These are phyloP conservation scores for Venustaconcha ellipsiformis DNA, from an alignment of 1,140 invertebrate species.

Conservation along the genomic window DNA sequence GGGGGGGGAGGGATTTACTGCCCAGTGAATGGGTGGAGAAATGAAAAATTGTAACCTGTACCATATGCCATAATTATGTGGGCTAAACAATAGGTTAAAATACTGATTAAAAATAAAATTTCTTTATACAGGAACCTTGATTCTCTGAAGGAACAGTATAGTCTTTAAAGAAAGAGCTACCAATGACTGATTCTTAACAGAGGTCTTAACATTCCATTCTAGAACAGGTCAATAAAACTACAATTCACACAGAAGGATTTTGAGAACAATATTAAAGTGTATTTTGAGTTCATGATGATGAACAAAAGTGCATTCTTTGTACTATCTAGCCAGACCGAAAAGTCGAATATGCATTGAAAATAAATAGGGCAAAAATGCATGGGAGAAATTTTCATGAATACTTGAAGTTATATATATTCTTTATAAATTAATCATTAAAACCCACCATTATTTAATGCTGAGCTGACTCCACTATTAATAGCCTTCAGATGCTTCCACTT, in stretches of 20 bases:
- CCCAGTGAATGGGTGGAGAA: too few relatives aligned
- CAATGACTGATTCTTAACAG: too few relatives aligned
- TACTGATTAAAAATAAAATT: too few relatives aligned
- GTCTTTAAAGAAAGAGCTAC: too few relatives aligned
- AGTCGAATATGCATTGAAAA: not conserved
- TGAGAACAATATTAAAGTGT: not conserved
- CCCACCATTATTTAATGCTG: conserved; percentile 64
- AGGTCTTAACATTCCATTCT: too few relatives aligned
- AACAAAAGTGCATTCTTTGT: not conserved
- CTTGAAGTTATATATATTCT: not conserved
- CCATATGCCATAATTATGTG: too few relatives aligned
- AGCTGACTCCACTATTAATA: conserved; percentile 70
- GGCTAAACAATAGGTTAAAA: too few relatives aligned
- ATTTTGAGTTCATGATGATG: not conserved
- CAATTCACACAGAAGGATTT: not conserved
- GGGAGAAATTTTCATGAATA: not conserved
- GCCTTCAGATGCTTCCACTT: conserved; percentile 67
- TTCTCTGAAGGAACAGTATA: too few relatives aligned
- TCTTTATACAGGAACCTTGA: too few relatives aligned
- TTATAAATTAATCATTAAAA: conserved; percentile 37
- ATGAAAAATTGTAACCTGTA: too few relatives aligned
- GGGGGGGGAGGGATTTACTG: too few relatives aligned
- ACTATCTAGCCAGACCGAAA: not conserved
- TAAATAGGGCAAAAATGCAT: not conserved
- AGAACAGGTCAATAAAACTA: too few relatives aligned